A percentile compares a stretch with the other conserved stretches of the same genome.
Evolutionary conservation across 2,888 invertebrate species (phyloP).

Genomic region (Drosophila silvestris): DNA sequence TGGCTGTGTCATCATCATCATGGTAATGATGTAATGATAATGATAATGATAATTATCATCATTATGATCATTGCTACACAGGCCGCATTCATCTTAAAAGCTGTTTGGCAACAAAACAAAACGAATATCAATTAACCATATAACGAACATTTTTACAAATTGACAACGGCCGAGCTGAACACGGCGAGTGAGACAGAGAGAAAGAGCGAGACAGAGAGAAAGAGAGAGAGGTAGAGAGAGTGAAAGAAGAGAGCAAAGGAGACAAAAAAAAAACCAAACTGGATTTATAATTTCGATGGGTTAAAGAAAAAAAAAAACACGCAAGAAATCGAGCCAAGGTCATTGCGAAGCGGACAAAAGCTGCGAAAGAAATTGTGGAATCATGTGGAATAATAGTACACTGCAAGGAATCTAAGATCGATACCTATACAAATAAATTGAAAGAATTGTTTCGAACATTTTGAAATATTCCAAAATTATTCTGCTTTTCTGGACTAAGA

Average conservation of each 20-base stretch:
- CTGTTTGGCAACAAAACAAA: conserved; percentile 70
- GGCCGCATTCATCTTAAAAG: conserved; percentile 59
- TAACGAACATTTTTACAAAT: conserved; percentile 74
- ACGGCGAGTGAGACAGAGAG: conserved; percentile 45
- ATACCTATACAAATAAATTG: background rate
- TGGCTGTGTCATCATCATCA: conserved; percentile 59
- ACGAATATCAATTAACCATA: conserved; percentile 73
- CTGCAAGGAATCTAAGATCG: conserved; percentile 14
- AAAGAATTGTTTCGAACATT: background rate
- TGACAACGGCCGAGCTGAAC: conserved; percentile 51
- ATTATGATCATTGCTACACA: conserved; percentile 47
- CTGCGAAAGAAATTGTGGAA: conserved; percentile 76
- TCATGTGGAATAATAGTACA: conserved; percentile 56
- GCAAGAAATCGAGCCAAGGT: conserved; percentile 81
- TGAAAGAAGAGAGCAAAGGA: conserved; percentile 77
- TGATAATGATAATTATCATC: conserved; percentile 21
- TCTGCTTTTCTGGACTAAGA: background rate
- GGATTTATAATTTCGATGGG: conserved; percentile 74
- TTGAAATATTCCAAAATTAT: background rate
- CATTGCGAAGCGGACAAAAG: conserved; percentile 60
- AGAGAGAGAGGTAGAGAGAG: conserved; percentile 48
- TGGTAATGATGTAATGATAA: conserved; percentile 36
- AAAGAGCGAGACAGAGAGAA: conserved; percentile 33
- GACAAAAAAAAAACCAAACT: conserved; percentile 50
- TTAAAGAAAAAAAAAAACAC: conserved; percentile 59